A percentile compares a stretch with the other conserved stretches of the same genome.
phyloP scores from a whole-genome alignment of 2,797 vertebrate genomes.

The Harpagifer antarcticus region DNA sequence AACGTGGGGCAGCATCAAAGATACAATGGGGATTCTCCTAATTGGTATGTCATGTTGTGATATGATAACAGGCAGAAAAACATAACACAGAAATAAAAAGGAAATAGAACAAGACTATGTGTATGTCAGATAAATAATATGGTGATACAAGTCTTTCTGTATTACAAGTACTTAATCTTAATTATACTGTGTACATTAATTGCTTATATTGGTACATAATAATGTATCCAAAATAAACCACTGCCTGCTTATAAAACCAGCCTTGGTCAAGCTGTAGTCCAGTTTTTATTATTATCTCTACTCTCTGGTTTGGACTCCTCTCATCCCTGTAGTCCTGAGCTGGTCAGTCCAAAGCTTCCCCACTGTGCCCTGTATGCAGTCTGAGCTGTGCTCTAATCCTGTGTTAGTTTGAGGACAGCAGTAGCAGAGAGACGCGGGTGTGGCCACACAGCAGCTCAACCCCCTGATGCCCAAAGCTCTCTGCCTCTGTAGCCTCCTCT shows the following conservation, averaged over 20 bases:
- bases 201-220: not conserved
- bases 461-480: conserved; percentile 53
- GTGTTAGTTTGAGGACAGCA: conserved; percentile 57
- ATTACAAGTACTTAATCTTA: not conserved
- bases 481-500: conserved; percentile 54
- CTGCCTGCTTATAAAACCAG: not conserved
- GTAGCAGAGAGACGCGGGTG: conserved; percentile 48
- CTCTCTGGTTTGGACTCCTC: conserved; percentile 33
- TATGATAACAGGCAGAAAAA: too few species aligned
- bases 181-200: not conserved
- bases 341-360: conserved; percentile 46
- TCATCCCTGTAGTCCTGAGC: conserved; percentile 29
- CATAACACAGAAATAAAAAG: too few species aligned
- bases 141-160: not conserved
- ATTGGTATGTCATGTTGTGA: not conserved
- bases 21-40: too few species aligned
- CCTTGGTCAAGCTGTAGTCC: conserved; percentile 13
- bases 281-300: conserved; percentile 40
- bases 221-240: not conserved
- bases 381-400: conserved; percentile 67
- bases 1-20: too few species aligned
- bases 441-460: conserved; percentile 56
- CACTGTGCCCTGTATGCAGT: conserved; percentile 44
- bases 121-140: conserved; percentile 7
- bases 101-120: not conserved